Conservation (phyloP, 2,888 invertebrate genomes). For the Erebia palarica region DNA sequence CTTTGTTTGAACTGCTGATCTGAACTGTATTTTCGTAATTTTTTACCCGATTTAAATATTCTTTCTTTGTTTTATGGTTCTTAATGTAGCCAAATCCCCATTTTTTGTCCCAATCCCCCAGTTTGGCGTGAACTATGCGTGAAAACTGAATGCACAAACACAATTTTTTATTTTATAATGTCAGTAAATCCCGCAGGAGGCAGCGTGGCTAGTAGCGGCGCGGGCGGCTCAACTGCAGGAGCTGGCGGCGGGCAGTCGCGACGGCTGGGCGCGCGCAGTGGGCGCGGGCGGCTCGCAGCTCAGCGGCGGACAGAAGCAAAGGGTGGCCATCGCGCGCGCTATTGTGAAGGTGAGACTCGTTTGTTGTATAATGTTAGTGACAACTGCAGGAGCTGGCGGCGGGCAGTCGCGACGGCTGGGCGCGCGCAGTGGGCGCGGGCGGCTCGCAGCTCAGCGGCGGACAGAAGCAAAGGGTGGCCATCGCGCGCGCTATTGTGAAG, state of each 20-base stretch:
- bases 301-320: constrained; percentile 96
- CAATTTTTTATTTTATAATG: background rate
- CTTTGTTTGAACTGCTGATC: no score
- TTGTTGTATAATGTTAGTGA: no score
- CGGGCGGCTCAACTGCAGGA: constrained; percentile 93
- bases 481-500: no score
- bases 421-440: constrained; percentile 93
- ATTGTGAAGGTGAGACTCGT: constrained; percentile 87
- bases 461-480: no score
- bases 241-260: constrained; percentile 85
- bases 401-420: no score
- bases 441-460: constrained; percentile 93
- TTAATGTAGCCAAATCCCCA: background rate
- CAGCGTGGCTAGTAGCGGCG: constrained; percentile 84
- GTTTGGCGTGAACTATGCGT: background rate
- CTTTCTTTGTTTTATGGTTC: no score
- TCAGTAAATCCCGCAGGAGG: constrained; percentile 41
- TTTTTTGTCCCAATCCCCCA: no score
- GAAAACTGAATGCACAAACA: no score
- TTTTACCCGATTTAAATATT: no score
- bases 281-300: constrained; percentile 95
- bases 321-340: constrained; percentile 96
- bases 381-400: constrained; percentile 91
- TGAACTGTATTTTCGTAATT: no score
- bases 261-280: constrained; percentile 91